phyloP scores from a whole-genome alignment of 2,888 invertebrate genomes.

The Brassicogethes aeneus region DNA sequence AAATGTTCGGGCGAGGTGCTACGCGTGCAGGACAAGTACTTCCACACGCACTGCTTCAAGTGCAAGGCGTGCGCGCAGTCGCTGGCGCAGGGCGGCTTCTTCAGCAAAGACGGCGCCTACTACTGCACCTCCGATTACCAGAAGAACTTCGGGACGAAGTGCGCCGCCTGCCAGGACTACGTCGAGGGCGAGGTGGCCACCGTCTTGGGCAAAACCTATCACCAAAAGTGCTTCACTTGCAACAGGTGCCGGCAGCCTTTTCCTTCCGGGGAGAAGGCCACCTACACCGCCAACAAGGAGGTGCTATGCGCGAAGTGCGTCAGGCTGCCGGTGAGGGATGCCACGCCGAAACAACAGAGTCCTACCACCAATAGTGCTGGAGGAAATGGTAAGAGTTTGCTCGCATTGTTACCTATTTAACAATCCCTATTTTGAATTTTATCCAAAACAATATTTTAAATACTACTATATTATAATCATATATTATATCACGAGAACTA shows the following conservation, averaged over 20 bases:
- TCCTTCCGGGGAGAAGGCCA: constrained; percentile 73
- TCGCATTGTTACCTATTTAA: no score
- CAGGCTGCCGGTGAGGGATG: constrained; percentile 61
- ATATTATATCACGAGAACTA: no score
- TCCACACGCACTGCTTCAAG: constrained; percentile 95
- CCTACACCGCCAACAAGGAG: constrained; percentile 82
- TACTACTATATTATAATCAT: no score
- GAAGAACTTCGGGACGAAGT: constrained; percentile 70
- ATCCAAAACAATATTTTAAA: no score
- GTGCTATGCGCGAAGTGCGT: constrained; percentile 85
- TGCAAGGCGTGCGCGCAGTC: constrained; percentile 87
- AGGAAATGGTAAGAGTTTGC: no score
- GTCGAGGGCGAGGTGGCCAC: constrained; percentile 92
- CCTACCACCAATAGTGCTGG: constrained; percentile 34
- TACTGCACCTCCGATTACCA: constrained; percentile 68
- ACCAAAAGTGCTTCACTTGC: constrained; percentile 83
- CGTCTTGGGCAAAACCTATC: constrained; percentile 83
- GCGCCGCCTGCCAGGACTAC: constrained; percentile 82
- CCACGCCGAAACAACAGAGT: constrained; percentile 46
- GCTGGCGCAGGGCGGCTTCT: constrained; percentile 91
- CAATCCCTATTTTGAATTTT: no score
- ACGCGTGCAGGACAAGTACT: constrained; percentile 94
- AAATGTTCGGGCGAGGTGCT: constrained; percentile 96
- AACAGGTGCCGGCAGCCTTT: constrained; percentile 72
- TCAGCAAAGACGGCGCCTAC: constrained; percentile 84